These are phyloP conservation scores for Parasteatoda lunata DNA, from an alignment of 2,888 invertebrate species.

Conservation along the genomic window DNA sequence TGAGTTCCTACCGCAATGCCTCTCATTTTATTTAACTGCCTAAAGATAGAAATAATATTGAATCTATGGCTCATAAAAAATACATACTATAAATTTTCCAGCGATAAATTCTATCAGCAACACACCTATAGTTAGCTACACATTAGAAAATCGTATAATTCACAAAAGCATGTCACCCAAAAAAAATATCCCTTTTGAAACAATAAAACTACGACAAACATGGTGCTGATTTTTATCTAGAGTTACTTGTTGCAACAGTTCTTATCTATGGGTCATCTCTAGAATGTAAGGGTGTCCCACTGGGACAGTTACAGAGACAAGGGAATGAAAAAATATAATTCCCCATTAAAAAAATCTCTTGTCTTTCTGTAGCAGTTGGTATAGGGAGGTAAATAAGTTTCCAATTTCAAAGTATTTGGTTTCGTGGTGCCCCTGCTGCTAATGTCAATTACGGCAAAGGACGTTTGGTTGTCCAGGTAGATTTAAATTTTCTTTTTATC, in stretches of 20 bases:
- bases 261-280: constrained; percentile 60
- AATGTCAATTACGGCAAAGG: constrained; percentile 40
- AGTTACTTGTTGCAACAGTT: not conserved
- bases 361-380: constrained; percentile 11
- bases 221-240: constrained; percentile 19
- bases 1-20: too few relatives aligned
- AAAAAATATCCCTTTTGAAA: not conserved
- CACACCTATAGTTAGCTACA: too few relatives aligned
- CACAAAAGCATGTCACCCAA: not conserved
- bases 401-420: not conserved
- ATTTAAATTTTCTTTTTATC: constrained; percentile 9
- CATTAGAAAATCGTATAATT: not conserved
- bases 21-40: too few relatives aligned
- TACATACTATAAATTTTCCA: too few relatives aligned
- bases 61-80: too few relatives aligned
- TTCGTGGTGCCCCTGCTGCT: constrained; percentile 26
- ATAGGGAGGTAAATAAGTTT: constrained; percentile 49
- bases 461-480: constrained; percentile 20
- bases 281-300: constrained; percentile 23
- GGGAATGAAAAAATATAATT: constrained; percentile 9
- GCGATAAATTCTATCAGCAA: too few relatives aligned
- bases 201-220: not conserved
- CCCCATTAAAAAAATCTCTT: constrained; percentile 24
- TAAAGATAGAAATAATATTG: not conserved
- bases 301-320: constrained; percentile 38